Base-by-base conservation (phyloP, 2,888 invertebrate species). In the Hydrotaea cyrtoneurina region DNA sequence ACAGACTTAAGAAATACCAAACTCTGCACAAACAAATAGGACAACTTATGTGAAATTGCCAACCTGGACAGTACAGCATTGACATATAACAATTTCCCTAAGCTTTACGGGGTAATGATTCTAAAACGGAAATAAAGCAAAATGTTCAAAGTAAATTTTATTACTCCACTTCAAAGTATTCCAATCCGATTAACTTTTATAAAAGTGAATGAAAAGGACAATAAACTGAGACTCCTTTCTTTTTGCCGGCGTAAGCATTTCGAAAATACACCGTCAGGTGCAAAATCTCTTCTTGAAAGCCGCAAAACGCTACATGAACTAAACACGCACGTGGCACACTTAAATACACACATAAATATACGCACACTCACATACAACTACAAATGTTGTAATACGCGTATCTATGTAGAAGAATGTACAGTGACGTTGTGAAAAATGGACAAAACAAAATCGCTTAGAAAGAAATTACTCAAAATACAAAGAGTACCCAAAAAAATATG, bases 181-280 rank as follows among this genome's bases (percentile, higher is more conserved):
- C 62, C 57, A 78, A 78, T 72, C 78, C 78, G 78, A 59, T 78
- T 78, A 78, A 71, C 46, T 69, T 71, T 78, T 59, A 46, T 7
- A 19, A 46, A 46, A 69, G 17, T n/a, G 8, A 17, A 31, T 31
- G 15, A 36, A 62, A 62, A 17, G 62, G 62, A 62, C 62, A 31
- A 62, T 62, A 62, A 62, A 62, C 13, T 2, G 31, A n/a, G 31
- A n/a, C 31, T 62, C 31, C n/a, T 26, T 50, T 69, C n/a, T 36
- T 69, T 55, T 31, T 69, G 17, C 53, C 43, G 55, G 57, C 26
- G 57, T 46, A 39, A 69, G 39, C 77, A 57, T 55, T 69, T 57
- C n/a, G n/a, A n/a, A 75, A 50, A 64, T 76, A 76, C 19, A 53
- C 46, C 46, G 43, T 62, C 75, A 75, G 75, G 75, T 75, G 75